Evolutionary conservation across 2,797 vertebrate genomes (phyloP), one percentile per base, ranked within the genome.

Genomic region (Australoheros facetus): DNA sequence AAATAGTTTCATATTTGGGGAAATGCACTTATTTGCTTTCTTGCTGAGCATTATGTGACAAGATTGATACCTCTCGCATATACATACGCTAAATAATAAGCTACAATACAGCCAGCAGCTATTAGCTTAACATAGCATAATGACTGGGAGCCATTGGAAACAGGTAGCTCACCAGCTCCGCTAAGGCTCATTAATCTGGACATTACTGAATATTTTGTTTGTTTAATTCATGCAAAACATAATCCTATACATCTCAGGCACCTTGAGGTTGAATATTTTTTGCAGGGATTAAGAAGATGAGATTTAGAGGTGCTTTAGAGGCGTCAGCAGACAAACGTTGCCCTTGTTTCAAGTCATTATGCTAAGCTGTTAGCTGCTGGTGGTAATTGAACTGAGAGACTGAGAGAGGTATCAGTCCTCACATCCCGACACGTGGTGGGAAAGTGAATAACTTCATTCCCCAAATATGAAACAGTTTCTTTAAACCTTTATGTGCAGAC

Each of bases 401-500:
- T 13, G 10, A n/a, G 11, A 69, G 5, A 37, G n/a, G 16, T 48
- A 30, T 75, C 17, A 26, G 16, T 84, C 54, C 9, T 73, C 23
- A 76, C 39, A 60, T 37, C 4, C 26, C 17, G 59, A 54, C n/a
- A 77, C 32, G 71, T 42, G 5, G 8, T 21, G 53, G 23, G 9
- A 64, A 81, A 57, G 16, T 21, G 19, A 79, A 62, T 58, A 53
- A 19, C 8, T 2, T 3, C 26, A 57, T 62, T 71, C 56, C 26
- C 51, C 45, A 78, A 80, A 70, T 73, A 57, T 83, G 26, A 1
- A 39, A 59, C 62, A 64, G 12, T 77, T 69, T 79, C 13, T 75
- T 62, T 10, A 19, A 71, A 84, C 39, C 11, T 71, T 81, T 62
- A 48, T 73, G 55, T 78, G 55, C 83, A 79, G 79, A 83, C 71